Evolutionary conservation across 92 coral and sea anemone species (phyloP), one percentile per base, ranked within the genome.

Genomic region (Virgularia gustaviana): DNA sequence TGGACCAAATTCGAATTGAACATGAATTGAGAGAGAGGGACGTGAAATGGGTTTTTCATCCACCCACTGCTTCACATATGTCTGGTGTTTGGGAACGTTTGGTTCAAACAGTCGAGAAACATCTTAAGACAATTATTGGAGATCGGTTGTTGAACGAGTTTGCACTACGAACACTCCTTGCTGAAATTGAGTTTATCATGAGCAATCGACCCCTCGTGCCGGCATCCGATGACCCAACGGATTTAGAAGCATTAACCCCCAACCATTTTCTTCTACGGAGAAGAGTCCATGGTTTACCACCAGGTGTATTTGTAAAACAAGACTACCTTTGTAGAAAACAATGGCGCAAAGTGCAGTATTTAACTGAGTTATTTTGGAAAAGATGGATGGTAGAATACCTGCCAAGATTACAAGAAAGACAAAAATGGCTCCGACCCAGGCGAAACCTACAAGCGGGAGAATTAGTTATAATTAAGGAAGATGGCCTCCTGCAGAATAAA

Each of bases 1-100:
- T 79, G 77, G 81, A 84, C 41, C 71, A 84, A 42, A 53, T 31
- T 45, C 54, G 24, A 57, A 71, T 85, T 62, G 75, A 63, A 52
- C 49, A 29, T n/a, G 72, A 76, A 49, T 36, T 81, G 56, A 61
- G 52, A 52, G 78, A 81, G 68, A 79, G 52, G 45, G 78, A 80
- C 28, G 43, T 79, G 29, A 84, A 63, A 42, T 76, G 85, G 89
- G 36, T 81, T 0, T 85, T 85, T 42, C 82, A 83, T 31, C 84
- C 88, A 23, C 84, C 88, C 55, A 71, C 84, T 23, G 56, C 88
- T 16, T 67, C 81, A 43, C 84, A 79, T 75, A 83, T 79, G 88
- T 78, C 88, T 15, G 81, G 84, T 19, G 78, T 79, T 41, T 79
- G 85, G 85, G 81, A 79, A 30, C 64, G 78, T 2, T 70, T 79